Conservation (phyloP, 2,797 vertebrate species). For the Rousettus madagascariensis region DNA sequence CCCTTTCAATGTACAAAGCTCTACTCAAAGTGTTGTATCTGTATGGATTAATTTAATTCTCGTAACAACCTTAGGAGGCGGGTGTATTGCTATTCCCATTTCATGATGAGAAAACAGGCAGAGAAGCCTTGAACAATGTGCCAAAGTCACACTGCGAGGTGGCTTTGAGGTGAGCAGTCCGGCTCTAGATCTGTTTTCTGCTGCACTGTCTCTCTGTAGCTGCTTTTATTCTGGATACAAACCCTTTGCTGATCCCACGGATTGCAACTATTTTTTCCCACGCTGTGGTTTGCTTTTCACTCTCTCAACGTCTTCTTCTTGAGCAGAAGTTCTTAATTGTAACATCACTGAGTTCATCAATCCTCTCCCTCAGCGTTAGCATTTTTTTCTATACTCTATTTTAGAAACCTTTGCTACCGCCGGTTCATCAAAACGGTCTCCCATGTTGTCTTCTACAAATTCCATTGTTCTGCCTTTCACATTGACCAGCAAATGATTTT, state of each 20-base stretch:
- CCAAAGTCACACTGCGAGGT: not conserved
- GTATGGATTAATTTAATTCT: not conserved
- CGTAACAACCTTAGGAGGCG: not conserved
- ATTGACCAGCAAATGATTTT: not conserved
- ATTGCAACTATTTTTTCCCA: not conserved
- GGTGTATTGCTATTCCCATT: not conserved
- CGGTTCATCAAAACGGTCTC: not conserved
- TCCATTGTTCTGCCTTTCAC: not conserved
- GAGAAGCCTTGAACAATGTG: not conserved
- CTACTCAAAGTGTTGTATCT: not conserved
- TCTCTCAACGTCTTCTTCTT: not conserved
- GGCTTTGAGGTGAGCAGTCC: not conserved
- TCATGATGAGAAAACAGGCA: not conserved
- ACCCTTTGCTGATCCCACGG: not conserved
- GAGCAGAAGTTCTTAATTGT: not conserved
- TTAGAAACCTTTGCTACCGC: not conserved
- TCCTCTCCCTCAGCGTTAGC: not conserved
- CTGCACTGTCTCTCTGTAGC: no score
- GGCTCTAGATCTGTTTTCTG: not conserved
- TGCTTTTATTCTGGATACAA: not conserved
- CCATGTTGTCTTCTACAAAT: not conserved
- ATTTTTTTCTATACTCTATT: not conserved
- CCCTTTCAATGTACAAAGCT: not conserved
- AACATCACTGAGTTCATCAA: not conserved
- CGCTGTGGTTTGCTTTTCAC: not conserved